Percentiles rank a stretch among this genome's conserved stretches.
Evolutionary conservation across 2,888 invertebrate species (phyloP).

Genomic region (Sipunculus nudus): DNA sequence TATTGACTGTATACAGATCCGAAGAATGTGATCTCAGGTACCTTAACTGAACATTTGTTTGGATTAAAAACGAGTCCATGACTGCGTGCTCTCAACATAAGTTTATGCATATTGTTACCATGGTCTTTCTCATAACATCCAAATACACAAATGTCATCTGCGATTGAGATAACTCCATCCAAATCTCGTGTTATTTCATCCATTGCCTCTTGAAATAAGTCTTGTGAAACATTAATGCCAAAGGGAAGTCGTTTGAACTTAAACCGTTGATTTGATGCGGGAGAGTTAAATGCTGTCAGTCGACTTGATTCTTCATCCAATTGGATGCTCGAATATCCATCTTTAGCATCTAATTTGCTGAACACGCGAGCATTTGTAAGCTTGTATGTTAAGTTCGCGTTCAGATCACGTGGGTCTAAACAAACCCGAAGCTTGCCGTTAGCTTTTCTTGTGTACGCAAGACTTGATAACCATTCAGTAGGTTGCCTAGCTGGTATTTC

Average conservation of each 20-base stretch:
- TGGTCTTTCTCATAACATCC: neutral
- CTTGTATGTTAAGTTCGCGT: conserved; percentile 11
- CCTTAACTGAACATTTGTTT: neutral
- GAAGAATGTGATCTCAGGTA: conserved; percentile 24
- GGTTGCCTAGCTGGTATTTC: conserved; percentile 10
- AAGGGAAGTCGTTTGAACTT: conserved; percentile 8
- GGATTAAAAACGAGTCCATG: conserved; percentile 7
- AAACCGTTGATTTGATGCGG: conserved; percentile 9
- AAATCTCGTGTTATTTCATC: neutral
- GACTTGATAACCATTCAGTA: conserved; percentile 22
- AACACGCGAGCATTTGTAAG: conserved; percentile 20
- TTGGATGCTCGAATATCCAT: conserved; percentile 29
- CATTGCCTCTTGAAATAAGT: conserved; percentile 12
- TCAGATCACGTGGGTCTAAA: conserved; percentile 24
- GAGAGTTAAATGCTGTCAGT: conserved; percentile 22
- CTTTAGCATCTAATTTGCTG: conserved; percentile 26
- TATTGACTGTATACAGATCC: conserved; percentile 19
- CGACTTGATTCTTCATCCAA: conserved; percentile 6
- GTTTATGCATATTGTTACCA: neutral
- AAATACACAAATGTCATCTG: conserved; percentile 7
- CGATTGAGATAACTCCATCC: conserved; percentile 4
- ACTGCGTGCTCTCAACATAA: neutral
- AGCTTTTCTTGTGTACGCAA: conserved; percentile 11
- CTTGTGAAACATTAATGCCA: conserved; percentile 8
- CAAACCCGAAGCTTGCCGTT: conserved; percentile 20